Conservation (phyloP, 2,888 invertebrate genomes). For the Pachydiplax longipennis region DNA sequence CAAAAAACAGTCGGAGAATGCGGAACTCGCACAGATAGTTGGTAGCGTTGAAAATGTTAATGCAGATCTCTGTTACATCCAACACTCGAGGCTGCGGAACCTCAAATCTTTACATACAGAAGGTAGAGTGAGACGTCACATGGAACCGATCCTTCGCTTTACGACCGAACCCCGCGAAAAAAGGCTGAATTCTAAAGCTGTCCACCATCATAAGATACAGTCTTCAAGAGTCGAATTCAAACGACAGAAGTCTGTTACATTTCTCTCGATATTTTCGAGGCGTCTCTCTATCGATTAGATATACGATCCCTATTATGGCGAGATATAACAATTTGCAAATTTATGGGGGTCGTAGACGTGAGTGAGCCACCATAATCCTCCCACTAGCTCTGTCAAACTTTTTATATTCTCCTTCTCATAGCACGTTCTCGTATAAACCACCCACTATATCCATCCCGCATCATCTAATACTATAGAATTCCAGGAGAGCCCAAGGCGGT, state of each 20-base stretch:
- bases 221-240: not conserved
- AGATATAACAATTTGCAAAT: conserved; percentile 36
- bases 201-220: not conserved
- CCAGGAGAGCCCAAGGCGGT: not conserved
- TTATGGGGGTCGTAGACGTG: not conserved
- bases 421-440: not conserved
- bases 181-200: not conserved
- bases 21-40: not conserved
- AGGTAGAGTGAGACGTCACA: not conserved
- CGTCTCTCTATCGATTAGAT: conserved; percentile 17
- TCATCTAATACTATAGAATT: not conserved
- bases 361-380: not conserved
- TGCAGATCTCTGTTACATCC: not conserved
- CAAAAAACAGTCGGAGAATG: not conserved
- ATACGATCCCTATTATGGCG: conserved; percentile 1
- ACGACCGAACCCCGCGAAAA: not conserved
- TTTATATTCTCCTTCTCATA: not conserved
- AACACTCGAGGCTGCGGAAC: not conserved
- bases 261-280: not conserved
- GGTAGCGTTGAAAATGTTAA: not conserved
- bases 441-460: not conserved
- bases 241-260: not conserved
- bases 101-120: not conserved
- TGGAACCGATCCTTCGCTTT: not conserved
- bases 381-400: not conserved